Percentiles rank a stretch among this genome's conserved stretches.
Evolutionary conservation across 2,113 vertebrate genomes (phyloP).

Genomic region (Pluvianellus socialis): DNA sequence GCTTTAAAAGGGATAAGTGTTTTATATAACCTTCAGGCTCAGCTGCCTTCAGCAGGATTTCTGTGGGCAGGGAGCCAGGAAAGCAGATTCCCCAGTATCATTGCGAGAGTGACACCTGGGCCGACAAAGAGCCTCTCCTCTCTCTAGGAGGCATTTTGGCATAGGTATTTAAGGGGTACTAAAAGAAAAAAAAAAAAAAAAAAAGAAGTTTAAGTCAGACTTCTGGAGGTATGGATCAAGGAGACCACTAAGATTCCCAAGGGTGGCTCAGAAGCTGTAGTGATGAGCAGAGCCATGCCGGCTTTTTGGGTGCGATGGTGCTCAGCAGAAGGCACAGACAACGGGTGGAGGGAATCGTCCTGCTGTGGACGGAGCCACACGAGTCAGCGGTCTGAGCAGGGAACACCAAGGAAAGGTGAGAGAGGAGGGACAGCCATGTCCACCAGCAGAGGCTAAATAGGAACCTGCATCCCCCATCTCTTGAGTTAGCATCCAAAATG

Average conservation of each 20-base stretch:
- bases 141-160: neutral
- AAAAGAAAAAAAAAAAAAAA: neutral
- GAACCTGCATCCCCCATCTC: neutral
- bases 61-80: neutral
- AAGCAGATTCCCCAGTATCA: neutral
- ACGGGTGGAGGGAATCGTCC: fast-evolving
- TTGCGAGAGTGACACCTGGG: constrained; percentile 5
- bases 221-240: neutral
- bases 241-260: neutral
- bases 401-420: fast-evolving
- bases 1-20: neutral
- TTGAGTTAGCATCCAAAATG: neutral
- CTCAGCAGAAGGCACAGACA: neutral
- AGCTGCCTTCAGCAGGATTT: constrained; percentile 23
- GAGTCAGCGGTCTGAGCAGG: neutral
- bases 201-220: neutral
- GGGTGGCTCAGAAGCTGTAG: neutral
- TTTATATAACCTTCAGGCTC: neutral
- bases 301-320: neutral
- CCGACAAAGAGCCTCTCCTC: neutral
- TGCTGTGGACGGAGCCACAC: fast-evolving
- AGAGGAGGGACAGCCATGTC: neutral
- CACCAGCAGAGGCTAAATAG: neutral
- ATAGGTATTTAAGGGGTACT: neutral
- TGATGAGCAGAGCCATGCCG: neutral